These are phyloP conservation scores for Trematocara variabile DNA, from an alignment of 2,113 vertebrate species.

Conservation along the genomic window DNA sequence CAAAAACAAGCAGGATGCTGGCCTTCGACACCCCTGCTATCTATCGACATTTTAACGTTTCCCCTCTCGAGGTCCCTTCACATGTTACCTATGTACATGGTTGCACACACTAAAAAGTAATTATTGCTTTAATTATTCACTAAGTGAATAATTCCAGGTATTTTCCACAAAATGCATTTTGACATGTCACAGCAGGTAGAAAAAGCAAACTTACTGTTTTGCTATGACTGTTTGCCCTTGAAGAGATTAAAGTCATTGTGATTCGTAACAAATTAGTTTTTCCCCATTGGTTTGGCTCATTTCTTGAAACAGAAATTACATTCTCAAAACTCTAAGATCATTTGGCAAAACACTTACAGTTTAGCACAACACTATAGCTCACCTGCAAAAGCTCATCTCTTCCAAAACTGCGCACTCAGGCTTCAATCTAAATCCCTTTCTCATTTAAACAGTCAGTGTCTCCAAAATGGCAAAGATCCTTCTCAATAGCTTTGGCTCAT, in stretches of 20 bases:
- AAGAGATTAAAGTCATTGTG: not conserved
- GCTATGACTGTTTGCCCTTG: not conserved
- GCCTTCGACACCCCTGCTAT: not conserved
- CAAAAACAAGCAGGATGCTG: not conserved
- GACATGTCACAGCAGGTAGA: not conserved
- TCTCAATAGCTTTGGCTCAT: too few species aligned
- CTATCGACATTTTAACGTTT: not conserved
- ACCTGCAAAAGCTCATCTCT: too few species aligned
- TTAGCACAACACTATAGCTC: too few species aligned
- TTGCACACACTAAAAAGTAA: not conserved
- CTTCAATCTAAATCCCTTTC: too few species aligned
- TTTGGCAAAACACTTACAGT: too few species aligned
- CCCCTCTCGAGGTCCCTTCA: not conserved
- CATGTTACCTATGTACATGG: not conserved
- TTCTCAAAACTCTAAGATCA: too few species aligned
- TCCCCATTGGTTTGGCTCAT: too few species aligned
- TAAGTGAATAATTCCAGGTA: not conserved
- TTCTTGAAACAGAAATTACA: too few species aligned
- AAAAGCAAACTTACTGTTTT: not conserved
- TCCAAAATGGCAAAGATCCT: too few species aligned
- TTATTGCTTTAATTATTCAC: not conserved
- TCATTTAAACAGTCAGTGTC: too few species aligned
- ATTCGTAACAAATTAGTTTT: not conserved
- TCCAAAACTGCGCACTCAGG: too few species aligned
- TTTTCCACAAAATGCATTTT: not conserved